Evolutionary conservation across 2,797 vertebrate genomes (phyloP), one percentile per base, ranked within the genome.

Genomic region (Taenioides sp.): DNA sequence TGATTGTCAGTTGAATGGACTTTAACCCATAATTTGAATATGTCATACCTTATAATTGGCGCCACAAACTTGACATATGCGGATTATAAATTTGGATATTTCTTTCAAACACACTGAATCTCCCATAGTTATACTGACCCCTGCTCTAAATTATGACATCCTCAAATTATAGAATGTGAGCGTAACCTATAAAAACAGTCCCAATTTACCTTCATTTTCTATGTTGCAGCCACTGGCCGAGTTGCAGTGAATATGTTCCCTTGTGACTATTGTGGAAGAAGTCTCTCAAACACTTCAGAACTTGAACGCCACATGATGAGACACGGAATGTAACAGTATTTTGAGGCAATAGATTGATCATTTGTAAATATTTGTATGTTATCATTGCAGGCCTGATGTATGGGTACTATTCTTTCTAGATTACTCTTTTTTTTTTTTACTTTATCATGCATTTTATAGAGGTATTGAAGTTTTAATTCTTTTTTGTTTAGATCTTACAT

Each of bases 181-280:
- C 3, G 3, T 47, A 43, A 43, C 40, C 11, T 43, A 12, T 18
- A 25, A 27, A 58, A 58, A 25, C 57, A 2, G 57, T 58, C 3
- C 52, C 3, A 0, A 60, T 22, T 47, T 18, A 2, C 80, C 4
- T 70, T 71, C 31, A 37, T 57, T 71, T 49, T 69, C 80, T 85
- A 37, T 70, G 22, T 37, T 3, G 0, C 69, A 11, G 17, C 23
- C 9, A 12, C 1, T 0, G 69, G 34, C 0, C 71, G 2, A 73
- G 0, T 55, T 0, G 11, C 57, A 3, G 70, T 77, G 11, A 79
- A 82, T 40, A 43, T 0, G 57, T 87, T 87, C 12, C 54, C 67
- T 1, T 93, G 92, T 72, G 69, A 84, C 27, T 27, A 88, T 6
- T 92, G 92, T 76, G 92, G 92, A 3, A 83, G 91, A 63, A 87